Conservation (phyloP, 2,797 vertebrate species). For the Sebastes aleutianus region DNA sequence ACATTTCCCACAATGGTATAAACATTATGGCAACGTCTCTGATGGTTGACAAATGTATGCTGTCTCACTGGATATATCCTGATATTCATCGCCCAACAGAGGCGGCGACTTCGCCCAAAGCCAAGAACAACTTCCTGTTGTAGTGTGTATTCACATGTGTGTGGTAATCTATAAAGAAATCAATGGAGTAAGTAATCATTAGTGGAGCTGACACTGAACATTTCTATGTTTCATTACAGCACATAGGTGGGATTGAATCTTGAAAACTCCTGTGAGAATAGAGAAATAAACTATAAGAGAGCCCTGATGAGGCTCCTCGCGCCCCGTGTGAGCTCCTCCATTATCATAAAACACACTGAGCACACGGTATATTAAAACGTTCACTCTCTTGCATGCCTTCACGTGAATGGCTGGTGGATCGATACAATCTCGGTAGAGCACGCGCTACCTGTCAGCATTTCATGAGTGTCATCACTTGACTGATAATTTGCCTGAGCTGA, state of each 20-base stretch:
- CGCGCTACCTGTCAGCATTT: conserved; percentile 40
- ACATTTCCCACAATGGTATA: neutral
- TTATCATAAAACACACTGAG: conserved; percentile 54
- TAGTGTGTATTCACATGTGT: neutral
- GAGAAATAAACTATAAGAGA: conserved; percentile 16
- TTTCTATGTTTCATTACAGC: conserved; percentile 16
- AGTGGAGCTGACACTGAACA: neutral
- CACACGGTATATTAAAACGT: conserved; percentile 48
- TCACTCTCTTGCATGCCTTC: conserved; percentile 38
- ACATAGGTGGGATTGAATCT: conserved; percentile 18
- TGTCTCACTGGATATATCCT: neutral
- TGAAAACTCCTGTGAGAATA: conserved; percentile 1
- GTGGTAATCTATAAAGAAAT: conserved; percentile 1
- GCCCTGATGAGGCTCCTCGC: conserved; percentile 28
- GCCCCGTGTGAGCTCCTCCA: neutral
- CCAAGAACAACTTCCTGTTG: neutral
- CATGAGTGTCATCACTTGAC: conserved; percentile 57
- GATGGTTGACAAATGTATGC: neutral
- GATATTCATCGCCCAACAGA: neutral
- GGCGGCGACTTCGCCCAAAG: neutral
- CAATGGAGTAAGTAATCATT: neutral
- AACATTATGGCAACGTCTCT: neutral
- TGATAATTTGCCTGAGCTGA: conserved; percentile 51
- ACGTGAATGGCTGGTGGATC: conserved; percentile 37
- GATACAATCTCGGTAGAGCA: conserved; percentile 44